phyloP scores from a whole-genome alignment of 2,888 invertebrate species.

The Galerucella calmariensis region DNA sequence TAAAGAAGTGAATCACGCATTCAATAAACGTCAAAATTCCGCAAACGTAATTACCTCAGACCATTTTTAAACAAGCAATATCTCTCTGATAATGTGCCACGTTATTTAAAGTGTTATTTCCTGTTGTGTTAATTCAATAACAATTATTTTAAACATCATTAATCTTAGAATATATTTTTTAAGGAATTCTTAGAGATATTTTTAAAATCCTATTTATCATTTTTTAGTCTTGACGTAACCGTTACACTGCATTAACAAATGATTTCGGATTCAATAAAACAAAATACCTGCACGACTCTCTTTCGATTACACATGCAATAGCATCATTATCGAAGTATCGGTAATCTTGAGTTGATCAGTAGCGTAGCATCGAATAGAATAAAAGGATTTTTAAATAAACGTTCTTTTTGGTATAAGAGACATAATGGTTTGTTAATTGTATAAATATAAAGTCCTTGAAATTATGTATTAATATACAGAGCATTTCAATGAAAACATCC shows the following conservation, averaged over 20 bases:
- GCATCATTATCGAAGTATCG: slow-evolving; percentile 27
- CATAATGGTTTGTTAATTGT: background rate
- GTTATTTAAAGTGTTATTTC: background rate
- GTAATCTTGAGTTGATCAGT: slow-evolving; percentile 17
- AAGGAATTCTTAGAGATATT: background rate
- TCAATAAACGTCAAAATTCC: too few species aligned
- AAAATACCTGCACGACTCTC: slow-evolving; percentile 32
- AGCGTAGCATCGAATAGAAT: background rate
- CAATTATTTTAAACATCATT: slow-evolving; percentile 16
- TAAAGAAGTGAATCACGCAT: too few species aligned
- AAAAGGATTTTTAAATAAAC: background rate
- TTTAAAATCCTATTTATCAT: slow-evolving; percentile 27
- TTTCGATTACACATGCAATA: slow-evolving; percentile 33
- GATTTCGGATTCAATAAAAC: slow-evolving; percentile 29
- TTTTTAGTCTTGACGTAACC: slow-evolving; percentile 24
- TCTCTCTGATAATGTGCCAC: background rate
- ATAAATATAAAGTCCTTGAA: too few species aligned
- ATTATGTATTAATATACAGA: too few species aligned
- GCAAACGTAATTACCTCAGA: too few species aligned
- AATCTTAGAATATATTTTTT: slow-evolving; percentile 17
- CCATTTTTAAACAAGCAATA: too few species aligned
- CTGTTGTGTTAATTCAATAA: background rate
- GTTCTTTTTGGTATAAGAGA: too few species aligned
- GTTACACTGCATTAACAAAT: slow-evolving; percentile 21
- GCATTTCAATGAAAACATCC: too few species aligned